Base-by-base conservation (phyloP, 2,797 vertebrate species). In the Novumbra hubbsi region DNA sequence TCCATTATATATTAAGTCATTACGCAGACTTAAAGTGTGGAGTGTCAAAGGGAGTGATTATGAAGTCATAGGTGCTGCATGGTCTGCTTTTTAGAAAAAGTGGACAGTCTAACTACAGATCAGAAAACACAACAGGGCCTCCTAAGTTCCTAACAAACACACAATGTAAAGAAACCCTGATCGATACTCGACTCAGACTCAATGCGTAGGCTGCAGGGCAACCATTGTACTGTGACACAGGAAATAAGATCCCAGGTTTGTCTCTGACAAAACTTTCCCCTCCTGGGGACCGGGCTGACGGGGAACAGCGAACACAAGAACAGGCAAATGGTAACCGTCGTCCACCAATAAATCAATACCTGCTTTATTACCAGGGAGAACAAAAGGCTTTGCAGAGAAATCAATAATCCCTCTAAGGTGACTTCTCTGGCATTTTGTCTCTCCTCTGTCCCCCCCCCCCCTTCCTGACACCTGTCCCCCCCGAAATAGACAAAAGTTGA, bases 291-390 rank as follows among this genome's bases (percentile, higher is more conserved):
- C 34, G 1, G 12, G 80, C 78, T 73, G 78, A 83, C 80, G 65
- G 71, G 81, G 85, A 80, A 79, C 19, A 68, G 73, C 30, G 76
- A 78, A 77, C 55, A 73, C 69, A 86, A 80, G 84, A 85, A 75
- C 76, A 89, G 87, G 86, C 77, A 76, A 90, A 92, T 89, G 89
- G 91, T 91, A 91, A 90, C 89, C 85, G 84, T 88, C 76, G 77
- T 68, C 84, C 87, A 84, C 86, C 90, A 75, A 92, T 94, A 92
- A 92, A 93, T 94, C 92, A 90, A 93, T 93, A 85, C 28, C 78
- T 88, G 86, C 89, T 93, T 93, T 93, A 93, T 94, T 93, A 93
- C 91, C 89, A 89, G 83, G 81, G 83, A 88, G 91, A 93, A 93
- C 89, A 92, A 92, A 93, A 89, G 88, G 83, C 88, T 90, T 87